These are phyloP conservation scores for Cynopterus brachyotis DNA, from an alignment of 2,113 vertebrate genomes.

Conservation along the genomic window DNA sequence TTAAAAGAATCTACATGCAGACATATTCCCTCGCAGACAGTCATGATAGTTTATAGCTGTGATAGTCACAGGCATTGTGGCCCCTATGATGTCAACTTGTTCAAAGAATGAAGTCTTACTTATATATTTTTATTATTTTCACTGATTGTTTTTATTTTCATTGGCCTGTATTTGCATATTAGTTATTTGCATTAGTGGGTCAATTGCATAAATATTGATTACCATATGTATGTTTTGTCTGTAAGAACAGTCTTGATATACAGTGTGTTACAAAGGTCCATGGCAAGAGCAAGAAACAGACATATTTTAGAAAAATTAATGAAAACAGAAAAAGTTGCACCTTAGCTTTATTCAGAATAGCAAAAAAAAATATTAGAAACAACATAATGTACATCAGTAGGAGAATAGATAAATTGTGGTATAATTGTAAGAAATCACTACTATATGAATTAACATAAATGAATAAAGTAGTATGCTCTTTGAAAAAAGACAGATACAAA, in stretches of 20 bases:
- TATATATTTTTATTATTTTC: not conserved
- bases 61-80: not conserved
- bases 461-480: not conserved
- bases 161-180: not conserved
- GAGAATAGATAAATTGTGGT: not conserved
- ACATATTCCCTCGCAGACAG: not conserved
- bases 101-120: not conserved
- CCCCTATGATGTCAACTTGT: not conserved
- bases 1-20: not conserved
- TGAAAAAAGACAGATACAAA: not conserved
- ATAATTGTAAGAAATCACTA: not conserved
- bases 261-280: not conserved
- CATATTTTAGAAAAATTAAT: not conserved
- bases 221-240: not conserved
- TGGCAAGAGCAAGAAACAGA: not conserved
- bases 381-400: not conserved
- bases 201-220: not conserved
- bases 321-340: not conserved
- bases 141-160: not conserved
- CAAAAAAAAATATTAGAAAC: not conserved
- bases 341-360: not conserved
- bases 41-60: not conserved
- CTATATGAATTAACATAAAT: not conserved
- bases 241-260: not conserved
- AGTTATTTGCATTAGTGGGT: not conserved